Percentiles rank a stretch among this genome's conserved stretches.
phyloP scores from a whole-genome alignment of 2,888 invertebrate genomes.

The Alitta virens region DNA sequence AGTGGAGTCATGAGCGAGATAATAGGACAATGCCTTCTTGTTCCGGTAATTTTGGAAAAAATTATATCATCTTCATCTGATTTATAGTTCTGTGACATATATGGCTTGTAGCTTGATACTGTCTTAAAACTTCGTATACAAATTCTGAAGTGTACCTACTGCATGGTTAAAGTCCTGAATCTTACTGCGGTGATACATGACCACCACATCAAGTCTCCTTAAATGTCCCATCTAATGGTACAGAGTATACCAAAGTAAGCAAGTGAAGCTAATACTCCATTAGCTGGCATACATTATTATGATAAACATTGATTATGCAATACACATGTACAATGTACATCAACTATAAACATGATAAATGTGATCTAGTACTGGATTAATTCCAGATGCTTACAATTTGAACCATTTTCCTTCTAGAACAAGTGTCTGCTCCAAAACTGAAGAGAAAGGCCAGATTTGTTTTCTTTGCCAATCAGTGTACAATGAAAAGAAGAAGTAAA shows the following conservation, averaged over 20 bases:
- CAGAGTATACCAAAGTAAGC: too few relatives aligned
- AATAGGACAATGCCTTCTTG: constrained; percentile 44
- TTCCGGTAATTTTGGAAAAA: constrained; percentile 39
- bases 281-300: too few relatives aligned
- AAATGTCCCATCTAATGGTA: too few relatives aligned
- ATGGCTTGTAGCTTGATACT: not conserved
- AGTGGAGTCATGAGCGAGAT: constrained; percentile 42
- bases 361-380: too few relatives aligned
- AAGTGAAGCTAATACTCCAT: too few relatives aligned
- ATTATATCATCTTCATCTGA: not conserved
- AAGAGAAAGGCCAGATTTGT: constrained; percentile 35
- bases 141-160: not conserved
- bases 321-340: too few relatives aligned
- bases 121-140: not conserved
- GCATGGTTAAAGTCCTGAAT: too few relatives aligned
- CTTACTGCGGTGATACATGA: too few relatives aligned
- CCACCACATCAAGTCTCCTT: too few relatives aligned
- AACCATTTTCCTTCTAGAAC: constrained; percentile 30
- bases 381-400: too few relatives aligned
- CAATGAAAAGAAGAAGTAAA: constrained; percentile 18
- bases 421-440: constrained; percentile 35
- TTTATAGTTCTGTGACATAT: not conserved
- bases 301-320: too few relatives aligned
- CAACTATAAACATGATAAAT: too few relatives aligned
- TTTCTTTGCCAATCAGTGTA: constrained; percentile 34